phyloP scores from a whole-genome alignment of 2,888 invertebrate genomes.

The Alloscopus bannaensis region DNA sequence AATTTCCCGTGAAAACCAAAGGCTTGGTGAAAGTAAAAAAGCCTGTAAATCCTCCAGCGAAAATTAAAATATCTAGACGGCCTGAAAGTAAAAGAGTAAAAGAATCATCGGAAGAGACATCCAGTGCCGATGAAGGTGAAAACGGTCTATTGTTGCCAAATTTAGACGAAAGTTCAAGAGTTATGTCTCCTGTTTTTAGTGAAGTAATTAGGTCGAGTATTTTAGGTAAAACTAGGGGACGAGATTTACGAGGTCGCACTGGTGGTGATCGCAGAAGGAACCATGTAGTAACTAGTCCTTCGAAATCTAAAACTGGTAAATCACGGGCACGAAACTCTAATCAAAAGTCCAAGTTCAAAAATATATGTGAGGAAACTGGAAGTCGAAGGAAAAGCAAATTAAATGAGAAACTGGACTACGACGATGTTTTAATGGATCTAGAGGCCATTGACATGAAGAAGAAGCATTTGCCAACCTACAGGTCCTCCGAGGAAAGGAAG shows the following conservation, averaged over 20 bases:
- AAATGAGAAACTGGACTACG: conserved; percentile 67
- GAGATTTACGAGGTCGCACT: conserved; percentile 35
- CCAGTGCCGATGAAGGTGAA: conserved; percentile 62
- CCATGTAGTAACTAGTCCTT: conserved; percentile 24
- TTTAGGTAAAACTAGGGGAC: conserved; percentile 26
- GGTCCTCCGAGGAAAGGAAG: neutral
- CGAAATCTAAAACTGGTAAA: conserved; percentile 40
- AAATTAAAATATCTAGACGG: conserved; percentile 20
- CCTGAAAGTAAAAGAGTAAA: conserved; percentile 37
- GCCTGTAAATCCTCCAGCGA: conserved; percentile 1
- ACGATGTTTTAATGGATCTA: conserved; percentile 59
- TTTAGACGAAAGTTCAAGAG: conserved; percentile 52
- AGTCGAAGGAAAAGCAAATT: conserved; percentile 68
- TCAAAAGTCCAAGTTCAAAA: conserved; percentile 53
- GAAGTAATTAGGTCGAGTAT: conserved; percentile 56
- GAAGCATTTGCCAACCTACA: conserved; percentile 1
- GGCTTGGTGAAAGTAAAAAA: conserved; percentile 35
- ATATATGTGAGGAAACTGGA: conserved; percentile 42
- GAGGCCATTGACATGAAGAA: conserved; percentile 45
- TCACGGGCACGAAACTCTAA: conserved; percentile 37
- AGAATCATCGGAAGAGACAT: conserved; percentile 56
- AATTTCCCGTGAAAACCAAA: conserved; percentile 21
- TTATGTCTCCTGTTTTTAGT: conserved; percentile 62
- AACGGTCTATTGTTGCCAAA: conserved; percentile 45
- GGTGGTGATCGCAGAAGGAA: conserved; percentile 28